Base-by-base conservation (phyloP, 2,797 vertebrate genomes). In the Falco cherrug region DNA sequence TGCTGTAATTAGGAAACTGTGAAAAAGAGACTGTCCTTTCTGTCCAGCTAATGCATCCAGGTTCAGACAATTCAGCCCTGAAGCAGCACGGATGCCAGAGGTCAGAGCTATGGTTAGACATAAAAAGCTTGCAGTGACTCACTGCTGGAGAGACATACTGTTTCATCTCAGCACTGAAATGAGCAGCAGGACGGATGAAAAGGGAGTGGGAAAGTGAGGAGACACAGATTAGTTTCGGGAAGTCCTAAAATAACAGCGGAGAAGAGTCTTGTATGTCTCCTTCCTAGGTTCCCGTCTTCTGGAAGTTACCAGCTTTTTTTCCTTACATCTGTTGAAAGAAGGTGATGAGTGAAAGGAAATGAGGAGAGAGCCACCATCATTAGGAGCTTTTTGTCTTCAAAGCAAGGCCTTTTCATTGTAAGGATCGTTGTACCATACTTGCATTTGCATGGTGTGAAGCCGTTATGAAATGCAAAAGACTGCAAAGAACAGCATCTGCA, bases 131-230 rank as follows among this genome's bases (percentile, higher is more conserved):
- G 61, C 57, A 48, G 60, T 17, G 61, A 73, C 31, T 59, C 67
- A 31, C 41, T 89, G 25, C 63, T 73, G 79, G 47, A 59, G 54
- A 75, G 67, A 89, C 54, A 25, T 6, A 28, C 35, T 43, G 13
- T 37, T 67, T 93, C 74, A 87, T 91, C 71, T 86, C 78, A 69
- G 64, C 60, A 50, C 45, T 53, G 70, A 93, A 93, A 93, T 74
- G 89, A 96, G 73, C 79, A 87, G 65, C 63, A 53, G 43, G 25
- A 89, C 35, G 31, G 31, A 78, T 65, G 50, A 68, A 86, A 93
- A 95, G 16, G 37, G 69, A 95, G 83, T 37, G 16, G 47, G 74
- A 75, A 92, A 84, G n/a, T 8, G 25, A 87, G 51, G 65, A 95
- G 33, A 57, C 57, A 50, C 35, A 59, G 54, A 45, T 76, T 9